A percentile compares a stretch with the other conserved stretches of the same genome.
Conservation (phyloP, 2,888 invertebrate genomes). For the Meiosimyza decipiens region DNA sequence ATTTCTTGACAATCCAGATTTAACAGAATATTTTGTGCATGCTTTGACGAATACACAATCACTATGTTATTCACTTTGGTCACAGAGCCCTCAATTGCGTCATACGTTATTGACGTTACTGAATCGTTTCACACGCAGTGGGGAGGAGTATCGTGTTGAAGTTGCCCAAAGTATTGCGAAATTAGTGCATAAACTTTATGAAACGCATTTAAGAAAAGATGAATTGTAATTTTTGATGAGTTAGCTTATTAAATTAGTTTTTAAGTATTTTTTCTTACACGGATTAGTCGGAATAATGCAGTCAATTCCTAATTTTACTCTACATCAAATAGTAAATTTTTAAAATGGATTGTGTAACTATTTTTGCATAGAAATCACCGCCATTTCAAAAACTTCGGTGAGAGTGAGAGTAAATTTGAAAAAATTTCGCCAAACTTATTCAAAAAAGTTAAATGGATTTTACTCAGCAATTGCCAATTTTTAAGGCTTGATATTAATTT, state of each 20-base stretch:
- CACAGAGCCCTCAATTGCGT: conserved; percentile 52
- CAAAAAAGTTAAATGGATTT: too few relatives aligned
- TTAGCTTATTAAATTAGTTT: neutral
- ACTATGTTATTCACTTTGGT: conserved; percentile 58
- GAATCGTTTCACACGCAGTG: conserved; percentile 53
- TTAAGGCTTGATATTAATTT: too few relatives aligned
- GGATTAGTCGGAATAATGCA: too few relatives aligned
- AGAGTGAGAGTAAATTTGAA: too few relatives aligned
- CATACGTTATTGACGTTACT: conserved; percentile 57
- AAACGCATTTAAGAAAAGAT: conserved; percentile 46
- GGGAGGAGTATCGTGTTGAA: conserved; percentile 61
- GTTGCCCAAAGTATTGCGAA: conserved; percentile 52
- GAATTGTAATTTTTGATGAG: conserved; percentile 49
- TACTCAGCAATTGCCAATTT: too few relatives aligned
- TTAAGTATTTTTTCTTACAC: too few relatives aligned
- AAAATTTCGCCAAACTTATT: too few relatives aligned
- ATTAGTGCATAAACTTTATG: conserved; percentile 49
- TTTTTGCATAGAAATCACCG: too few relatives aligned
- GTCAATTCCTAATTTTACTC: too few relatives aligned
- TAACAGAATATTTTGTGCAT: conserved; percentile 57
- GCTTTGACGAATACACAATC: conserved; percentile 51
- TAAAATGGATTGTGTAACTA: too few relatives aligned
- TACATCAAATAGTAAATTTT: too few relatives aligned
- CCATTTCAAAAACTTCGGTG: too few relatives aligned
- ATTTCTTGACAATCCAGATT: conserved; percentile 58